Evolutionary conservation across 2,113 vertebrate species (phyloP).

Genomic region (Meriones unguiculatus): DNA sequence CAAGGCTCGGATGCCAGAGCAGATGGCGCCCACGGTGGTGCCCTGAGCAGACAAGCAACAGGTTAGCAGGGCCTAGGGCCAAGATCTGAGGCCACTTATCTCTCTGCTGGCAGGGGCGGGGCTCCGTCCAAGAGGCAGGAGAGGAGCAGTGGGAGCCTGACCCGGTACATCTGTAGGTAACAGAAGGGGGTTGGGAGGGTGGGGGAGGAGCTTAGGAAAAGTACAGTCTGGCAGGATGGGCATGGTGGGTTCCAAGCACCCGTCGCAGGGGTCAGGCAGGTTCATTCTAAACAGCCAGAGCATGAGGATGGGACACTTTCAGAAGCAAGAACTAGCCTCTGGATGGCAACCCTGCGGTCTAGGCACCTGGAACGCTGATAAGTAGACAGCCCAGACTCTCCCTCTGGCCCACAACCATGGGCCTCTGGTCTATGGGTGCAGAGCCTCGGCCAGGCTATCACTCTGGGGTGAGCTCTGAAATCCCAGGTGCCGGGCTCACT

Average conservation of each 20-base stretch:
- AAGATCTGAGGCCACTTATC: rapidly evolving
- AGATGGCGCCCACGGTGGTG: slow-evolving; percentile 95
- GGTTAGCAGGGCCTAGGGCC: rapidly evolving
- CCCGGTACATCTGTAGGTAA: background rate
- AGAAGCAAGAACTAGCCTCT: rapidly evolving
- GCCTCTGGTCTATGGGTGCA: rapidly evolving
- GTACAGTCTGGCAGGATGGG: rapidly evolving
- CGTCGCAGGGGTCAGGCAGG: rapidly evolving
- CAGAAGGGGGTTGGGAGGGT: too few relatives aligned
- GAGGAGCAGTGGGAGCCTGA: background rate
- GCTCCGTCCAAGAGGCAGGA: background rate
- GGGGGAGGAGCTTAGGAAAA: too few relatives aligned
- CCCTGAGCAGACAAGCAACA: slow-evolving; percentile 84
- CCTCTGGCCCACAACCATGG: rapidly evolving
- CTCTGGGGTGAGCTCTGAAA: rapidly evolving
- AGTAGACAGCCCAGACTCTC: background rate
- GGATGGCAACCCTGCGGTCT: rapidly evolving
- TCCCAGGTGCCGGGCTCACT: background rate
- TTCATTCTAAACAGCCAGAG: background rate
- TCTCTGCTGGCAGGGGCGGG: rapidly evolving
- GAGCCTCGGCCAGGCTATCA: background rate
- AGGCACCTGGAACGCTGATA: rapidly evolving
- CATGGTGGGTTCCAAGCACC: rapidly evolving
- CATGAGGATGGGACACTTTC: rapidly evolving
- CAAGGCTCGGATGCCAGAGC: slow-evolving; percentile 94